Evolutionary conservation across 2,113 vertebrate species (phyloP), one percentile per base, ranked within the genome.

Genomic region (Suncus etruscus): DNA sequence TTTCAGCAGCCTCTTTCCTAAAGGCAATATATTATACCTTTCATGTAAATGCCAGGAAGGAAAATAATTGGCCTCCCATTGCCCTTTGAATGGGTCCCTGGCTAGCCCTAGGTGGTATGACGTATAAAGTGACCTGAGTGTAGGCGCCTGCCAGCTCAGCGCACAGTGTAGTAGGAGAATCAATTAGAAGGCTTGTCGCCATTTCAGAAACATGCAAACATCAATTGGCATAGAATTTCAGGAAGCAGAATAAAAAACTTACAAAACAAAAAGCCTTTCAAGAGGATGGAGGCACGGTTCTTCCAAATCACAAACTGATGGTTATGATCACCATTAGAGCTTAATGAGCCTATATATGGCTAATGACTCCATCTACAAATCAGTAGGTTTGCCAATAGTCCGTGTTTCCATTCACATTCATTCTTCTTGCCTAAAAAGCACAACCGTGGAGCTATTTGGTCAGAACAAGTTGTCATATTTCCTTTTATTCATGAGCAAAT

Each of bases 1-100:
- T 79, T 86, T 75, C 54, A 87, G 88, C 54, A 86, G 61, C 24
- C 83, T 76, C 20, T 66, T 73, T 93, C 81, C 87, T 91, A 78
- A 69, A 93, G 82, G 76, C 95, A 74, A 95, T 92, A 76, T 72
- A 94, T 91, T 94, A 94, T 95, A 89, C 79, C 81, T 92, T 92
- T 95, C 91, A 92, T 93, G 87, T 95, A 92, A 95, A 96, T 94
- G 80, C 92, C 91, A 90, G 91, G 89, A 97, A 94, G 73, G 92
- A 94, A 95, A 93, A 95, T 91, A 73, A 94, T 91, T 93, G 93
- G 74, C 39, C 69, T 69, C 79, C 85, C 86, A 77, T 94, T 95
- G 94, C 54, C 94, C 87, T 88, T 92, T 89, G 83, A 93, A 95
- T 63, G 91, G 83, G 79, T 86, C 48, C 95, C 94, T 97, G 96